Evolutionary conservation across 2,113 vertebrate species (phyloP), one percentile per base, ranked within the genome.

Genomic region (Corynorhinus townsendii): DNA sequence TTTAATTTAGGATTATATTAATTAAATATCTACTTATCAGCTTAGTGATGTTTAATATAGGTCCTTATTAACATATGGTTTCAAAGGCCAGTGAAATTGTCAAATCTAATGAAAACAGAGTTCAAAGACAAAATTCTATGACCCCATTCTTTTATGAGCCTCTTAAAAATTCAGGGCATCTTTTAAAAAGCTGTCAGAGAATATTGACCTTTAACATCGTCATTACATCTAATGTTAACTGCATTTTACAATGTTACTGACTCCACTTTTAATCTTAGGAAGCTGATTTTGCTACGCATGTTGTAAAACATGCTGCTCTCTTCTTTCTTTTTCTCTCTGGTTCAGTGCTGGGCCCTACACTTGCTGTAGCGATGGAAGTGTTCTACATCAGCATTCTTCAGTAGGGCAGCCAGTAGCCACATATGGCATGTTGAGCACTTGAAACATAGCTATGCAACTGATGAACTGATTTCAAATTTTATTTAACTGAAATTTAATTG

Each of bases 61-160:
- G 79, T 95, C 47, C n/a, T 90, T 92, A 73, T 56, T 94, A 97
- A 94, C 47, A 83, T 87, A 64, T 26, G n/a, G 62, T 89, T 97
- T 92, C 92, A 82, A 79, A 96, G 85, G 49, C 73, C 88, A 62
- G 40, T 73, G 64, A 91, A 97, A 93, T 90, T 92, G 77, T 96
- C 90, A 96, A 82, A 86, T 89, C 43, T 94, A 97, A 93, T 96
- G 49, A 94, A 94, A 97, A 90, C 54, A 73, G 76, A 89, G 82
- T 69, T 93, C 82, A 86, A 59, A 96, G 88, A 95, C 96, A 95
- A 96, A 96, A 86, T 93, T 93, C 90, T 95, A 6, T 95, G 92
- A 96, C 94, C 52, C 15, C 1, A 91, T 92, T 85, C 79, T 83
- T 97, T 97, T 90, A 88, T 88, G 81, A 97, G 76, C 40, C 90